Conservation (phyloP, 2,113 vertebrate genomes). For the Sinocyclocheilus anophthalmus region DNA sequence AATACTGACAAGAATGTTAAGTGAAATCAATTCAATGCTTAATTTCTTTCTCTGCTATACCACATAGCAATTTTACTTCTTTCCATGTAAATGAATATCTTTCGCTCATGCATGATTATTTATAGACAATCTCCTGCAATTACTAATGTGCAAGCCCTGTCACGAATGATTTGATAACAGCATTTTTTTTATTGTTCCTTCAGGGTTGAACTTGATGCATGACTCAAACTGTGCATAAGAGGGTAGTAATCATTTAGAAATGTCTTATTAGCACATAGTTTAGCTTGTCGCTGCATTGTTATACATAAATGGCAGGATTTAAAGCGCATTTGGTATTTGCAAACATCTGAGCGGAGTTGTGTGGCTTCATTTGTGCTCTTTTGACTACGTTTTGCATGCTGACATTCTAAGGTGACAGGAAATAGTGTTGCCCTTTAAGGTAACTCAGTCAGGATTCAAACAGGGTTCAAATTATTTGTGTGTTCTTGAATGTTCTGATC, state of each 20-base stretch:
- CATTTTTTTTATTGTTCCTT: slow-evolving; percentile 13
- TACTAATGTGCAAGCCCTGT: background rate
- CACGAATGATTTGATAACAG: slow-evolving; percentile 7
- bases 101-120: slow-evolving; percentile 10
- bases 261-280: slow-evolving; percentile 1
- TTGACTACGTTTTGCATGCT: background rate
- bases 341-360: background rate
- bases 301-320: background rate
- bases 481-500: background rate
- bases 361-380: background rate
- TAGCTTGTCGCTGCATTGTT: background rate
- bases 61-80: background rate
- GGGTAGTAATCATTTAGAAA: slow-evolving; percentile 7
- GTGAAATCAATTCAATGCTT: background rate
- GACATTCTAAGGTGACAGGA: background rate
- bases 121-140: slow-evolving; percentile 32
- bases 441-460: background rate
- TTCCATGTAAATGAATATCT: slow-evolving; percentile 21
- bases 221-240: slow-evolving; percentile 23
- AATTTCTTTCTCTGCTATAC: background rate
- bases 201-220: background rate
- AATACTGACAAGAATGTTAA: slow-evolving; percentile 28
- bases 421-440: background rate
- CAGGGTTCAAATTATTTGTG: background rate
- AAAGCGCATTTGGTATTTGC: background rate